These are phyloP conservation scores for Eunapius fragilis DNA, from an alignment of 37 sponge, comb jelly and placozoan species.

Conservation along the genomic window DNA sequence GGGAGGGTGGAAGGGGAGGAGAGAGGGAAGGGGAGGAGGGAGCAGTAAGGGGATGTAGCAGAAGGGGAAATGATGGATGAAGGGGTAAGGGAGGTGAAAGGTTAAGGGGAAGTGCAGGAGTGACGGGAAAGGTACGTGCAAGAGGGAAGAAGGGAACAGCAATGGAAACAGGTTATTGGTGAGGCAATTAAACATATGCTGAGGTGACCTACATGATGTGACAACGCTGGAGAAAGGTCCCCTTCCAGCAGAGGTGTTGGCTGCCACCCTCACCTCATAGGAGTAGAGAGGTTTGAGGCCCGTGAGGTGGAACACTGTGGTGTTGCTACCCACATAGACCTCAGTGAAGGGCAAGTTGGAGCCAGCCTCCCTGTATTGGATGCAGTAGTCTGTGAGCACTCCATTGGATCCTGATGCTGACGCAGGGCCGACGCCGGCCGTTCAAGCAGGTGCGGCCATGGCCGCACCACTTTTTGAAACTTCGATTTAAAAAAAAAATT, in stretches of 20 bases:
- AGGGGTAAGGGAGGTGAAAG: slow-evolving; percentile 10
- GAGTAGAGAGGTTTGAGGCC: neutral
- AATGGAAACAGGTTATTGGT: too few relatives aligned
- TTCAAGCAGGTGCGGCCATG: too few relatives aligned
- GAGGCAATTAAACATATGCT: too few relatives aligned
- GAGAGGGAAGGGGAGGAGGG: neutral
- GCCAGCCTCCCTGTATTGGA: neutral
- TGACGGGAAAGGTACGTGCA: neutral
- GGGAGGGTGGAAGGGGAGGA: neutral
- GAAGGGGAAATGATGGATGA: neutral
- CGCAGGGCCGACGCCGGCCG: too few relatives aligned
- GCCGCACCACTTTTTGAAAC: too few relatives aligned
- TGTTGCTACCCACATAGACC: neutral
- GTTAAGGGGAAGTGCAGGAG: slow-evolving; percentile 12
- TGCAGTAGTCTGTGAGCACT: neutral
- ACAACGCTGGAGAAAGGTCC: neutral
- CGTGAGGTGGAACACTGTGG: neutral
- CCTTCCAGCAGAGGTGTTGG: too few relatives aligned
- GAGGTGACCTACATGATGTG: slow-evolving; percentile 1
- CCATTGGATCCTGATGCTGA: too few relatives aligned
- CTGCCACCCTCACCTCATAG: too few relatives aligned
- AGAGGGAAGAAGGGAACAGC: slow-evolving; percentile 16
- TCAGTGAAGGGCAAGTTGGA: neutral
- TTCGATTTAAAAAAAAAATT: too few relatives aligned
- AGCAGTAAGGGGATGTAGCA: neutral